These are phyloP conservation scores for Anseranas semipalmata DNA, from an alignment of 2,113 vertebrate species.

Conservation along the genomic window DNA sequence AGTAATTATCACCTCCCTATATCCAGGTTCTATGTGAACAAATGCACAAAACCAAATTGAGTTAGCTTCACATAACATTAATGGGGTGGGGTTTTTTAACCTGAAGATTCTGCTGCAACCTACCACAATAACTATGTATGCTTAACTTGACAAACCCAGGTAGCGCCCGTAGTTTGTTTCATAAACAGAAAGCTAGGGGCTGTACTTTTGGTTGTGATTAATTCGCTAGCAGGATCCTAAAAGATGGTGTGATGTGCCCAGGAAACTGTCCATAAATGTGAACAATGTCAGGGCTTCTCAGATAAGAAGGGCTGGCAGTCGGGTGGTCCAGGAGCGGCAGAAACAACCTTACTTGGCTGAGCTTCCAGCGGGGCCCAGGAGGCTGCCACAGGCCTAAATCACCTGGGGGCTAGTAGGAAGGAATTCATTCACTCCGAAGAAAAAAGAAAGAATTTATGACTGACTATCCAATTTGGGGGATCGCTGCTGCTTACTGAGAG, in stretches of 20 bases:
- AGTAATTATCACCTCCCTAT: background rate
- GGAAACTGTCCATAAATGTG: background rate
- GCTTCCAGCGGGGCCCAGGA: background rate
- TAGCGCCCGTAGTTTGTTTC: background rate
- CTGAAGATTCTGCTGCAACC: background rate
- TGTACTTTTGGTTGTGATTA: background rate
- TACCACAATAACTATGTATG: background rate
- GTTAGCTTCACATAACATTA: background rate
- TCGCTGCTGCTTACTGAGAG: background rate
- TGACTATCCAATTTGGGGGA: background rate
- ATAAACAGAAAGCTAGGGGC: background rate
- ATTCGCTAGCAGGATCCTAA: background rate
- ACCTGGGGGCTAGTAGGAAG: background rate
- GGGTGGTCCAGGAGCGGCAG: background rate
- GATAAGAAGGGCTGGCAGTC: background rate
- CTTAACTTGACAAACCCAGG: background rate
- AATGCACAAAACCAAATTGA: background rate
- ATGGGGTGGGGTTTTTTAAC: background rate
- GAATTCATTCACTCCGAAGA: background rate
- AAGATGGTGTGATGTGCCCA: background rate
- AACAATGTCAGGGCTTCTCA: background rate
- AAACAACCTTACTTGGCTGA: background rate
- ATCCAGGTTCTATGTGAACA: background rate
- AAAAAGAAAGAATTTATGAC: background rate
- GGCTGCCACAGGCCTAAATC: background rate